phyloP scores from a whole-genome alignment of 2,797 vertebrate genomes.

The Muraenolepis orangiensis region DNA sequence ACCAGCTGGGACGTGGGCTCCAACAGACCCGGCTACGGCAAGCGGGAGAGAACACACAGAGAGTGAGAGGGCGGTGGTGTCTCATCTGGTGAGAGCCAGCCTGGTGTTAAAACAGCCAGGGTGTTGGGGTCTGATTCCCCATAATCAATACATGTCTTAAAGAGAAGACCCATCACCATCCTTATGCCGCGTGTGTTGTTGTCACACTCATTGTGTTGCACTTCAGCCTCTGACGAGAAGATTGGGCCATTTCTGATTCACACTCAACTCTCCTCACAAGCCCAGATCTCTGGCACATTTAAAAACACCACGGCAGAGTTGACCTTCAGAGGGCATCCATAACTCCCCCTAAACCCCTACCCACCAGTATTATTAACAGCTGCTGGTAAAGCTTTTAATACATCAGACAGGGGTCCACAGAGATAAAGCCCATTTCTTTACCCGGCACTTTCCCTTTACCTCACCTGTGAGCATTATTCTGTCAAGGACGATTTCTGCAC shows the following conservation, averaged over 20 bases:
- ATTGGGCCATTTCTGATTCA: neutral
- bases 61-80: neutral
- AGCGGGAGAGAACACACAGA: conserved; percentile 8
- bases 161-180: neutral
- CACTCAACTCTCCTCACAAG: neutral
- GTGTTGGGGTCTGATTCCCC: neutral
- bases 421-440: neutral
- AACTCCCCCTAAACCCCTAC: too few relatives aligned
- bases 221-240: neutral
- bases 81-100: neutral
- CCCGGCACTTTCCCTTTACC: neutral
- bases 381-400: neutral
- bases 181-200: neutral
- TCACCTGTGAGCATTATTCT: neutral
- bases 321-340: neutral
- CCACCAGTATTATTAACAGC: neutral
- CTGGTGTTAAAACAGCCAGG: neutral
- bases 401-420: conserved; percentile 1
- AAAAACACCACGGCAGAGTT: neutral
- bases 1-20: conserved; percentile 89
- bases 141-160: too few relatives aligned
- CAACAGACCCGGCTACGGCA: conserved; percentile 84
- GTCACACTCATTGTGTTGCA: neutral
- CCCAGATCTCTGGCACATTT: neutral
- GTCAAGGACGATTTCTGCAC: neutral